A percentile compares a stretch with the other conserved stretches of the same genome.
These are phyloP conservation scores for Brachyhypopomus occidentalis DNA, from an alignment of 2,113 vertebrate genomes.

Conservation along the genomic window DNA sequence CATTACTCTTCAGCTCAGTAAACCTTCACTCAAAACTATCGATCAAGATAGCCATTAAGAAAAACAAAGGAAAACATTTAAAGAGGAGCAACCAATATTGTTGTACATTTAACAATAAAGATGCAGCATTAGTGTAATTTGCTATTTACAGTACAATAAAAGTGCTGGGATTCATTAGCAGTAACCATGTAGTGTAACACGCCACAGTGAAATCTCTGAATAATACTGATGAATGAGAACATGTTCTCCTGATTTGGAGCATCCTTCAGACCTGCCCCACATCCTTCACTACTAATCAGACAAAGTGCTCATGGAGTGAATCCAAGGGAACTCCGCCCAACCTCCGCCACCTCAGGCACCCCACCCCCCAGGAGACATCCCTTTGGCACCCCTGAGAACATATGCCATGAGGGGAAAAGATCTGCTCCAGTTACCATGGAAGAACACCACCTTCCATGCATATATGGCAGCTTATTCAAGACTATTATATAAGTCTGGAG, in stretches of 20 bases:
- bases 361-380: slow-evolving; percentile 2
- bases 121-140: slow-evolving; percentile 64
- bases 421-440: slow-evolving; percentile 25
- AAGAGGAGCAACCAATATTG: slow-evolving; percentile 47
- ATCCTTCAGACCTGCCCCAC: slow-evolving; percentile 52
- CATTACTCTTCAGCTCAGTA: slow-evolving; percentile 19
- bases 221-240: slow-evolving; percentile 74
- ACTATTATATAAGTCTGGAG: slow-evolving; percentile 89
- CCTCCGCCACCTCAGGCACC: neutral
- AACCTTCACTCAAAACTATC: slow-evolving; percentile 44
- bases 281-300: slow-evolving; percentile 54
- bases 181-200: slow-evolving; percentile 59
- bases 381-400: slow-evolving; percentile 10
- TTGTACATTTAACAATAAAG: slow-evolving; percentile 51
- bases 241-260: slow-evolving; percentile 40
- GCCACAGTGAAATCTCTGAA: slow-evolving; percentile 57
- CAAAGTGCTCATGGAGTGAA: slow-evolving; percentile 29
- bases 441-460: neutral
- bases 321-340: neutral
- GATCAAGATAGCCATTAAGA: slow-evolving; percentile 44
- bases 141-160: slow-evolving; percentile 68
- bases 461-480: neutral
- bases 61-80: slow-evolving; percentile 1
- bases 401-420: neutral
- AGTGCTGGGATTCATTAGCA: slow-evolving; percentile 70